Base-by-base conservation (phyloP, 2,113 vertebrate species). In the Proteles cristata region DNA sequence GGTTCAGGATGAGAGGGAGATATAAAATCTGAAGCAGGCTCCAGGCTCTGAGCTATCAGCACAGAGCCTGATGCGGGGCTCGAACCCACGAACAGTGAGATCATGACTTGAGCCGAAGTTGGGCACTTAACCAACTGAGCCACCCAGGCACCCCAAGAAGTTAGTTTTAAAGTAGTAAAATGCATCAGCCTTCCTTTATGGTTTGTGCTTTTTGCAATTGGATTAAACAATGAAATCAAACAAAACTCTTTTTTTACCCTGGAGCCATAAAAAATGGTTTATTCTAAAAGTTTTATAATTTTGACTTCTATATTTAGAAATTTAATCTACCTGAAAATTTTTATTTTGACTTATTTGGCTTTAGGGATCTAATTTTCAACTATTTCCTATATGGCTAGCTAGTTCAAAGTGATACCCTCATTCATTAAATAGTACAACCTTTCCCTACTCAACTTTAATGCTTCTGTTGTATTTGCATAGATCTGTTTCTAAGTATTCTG, bases 161-260 rank as follows among this genome's bases (percentile, higher is more conserved):
- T 93, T 86, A 90, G 63, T 3, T 81, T 87, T 84, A 58, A 77
- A 88, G 55, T 77, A 77, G 74, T 76, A 28, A 33, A 33, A 61
- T 91, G 25, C 88, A 50, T 66, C 69, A 95, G 48, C 53, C 35
- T 65, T 92, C 33, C 55, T 88, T 90, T 83, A 73, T 71, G 61
- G 21, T 71, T 96, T 76, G 11, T 86, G 28, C 66, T 43, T 93
- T 94, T 88, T 65, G 63, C 28, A 85, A 76, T 90, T 89, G 48
- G 3, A 81, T 94, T 92, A 61, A 53, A 96, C 87, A 87, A 28
- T 88, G 35, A 88, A 97, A 90, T 76, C 33, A 77, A 65, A 28
- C 15, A 91, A 94, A 79, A 55, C 17, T 21, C 19, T 88, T 73
- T 94, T 53, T 53, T 35, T 87, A 58, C 53, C 28, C 21, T 31